Evolutionary conservation across 2,888 invertebrate species (phyloP).

Genomic region (Spilarctia lutea): DNA sequence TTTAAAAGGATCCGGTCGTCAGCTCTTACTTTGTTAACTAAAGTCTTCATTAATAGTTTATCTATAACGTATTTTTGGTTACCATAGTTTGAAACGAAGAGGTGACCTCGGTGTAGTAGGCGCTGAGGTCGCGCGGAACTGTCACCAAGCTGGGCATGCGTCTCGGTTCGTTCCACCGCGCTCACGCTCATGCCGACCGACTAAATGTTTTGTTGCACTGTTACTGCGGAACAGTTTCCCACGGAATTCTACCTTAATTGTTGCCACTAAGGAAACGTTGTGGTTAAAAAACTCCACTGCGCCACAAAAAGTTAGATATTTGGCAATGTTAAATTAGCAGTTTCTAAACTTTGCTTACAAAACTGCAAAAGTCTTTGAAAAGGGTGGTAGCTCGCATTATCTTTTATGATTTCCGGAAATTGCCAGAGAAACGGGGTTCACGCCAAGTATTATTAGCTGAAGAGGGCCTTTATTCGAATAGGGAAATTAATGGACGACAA

Average conservation of each 20-base stretch:
- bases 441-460: conserved; percentile 55
- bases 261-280: conserved; percentile 37
- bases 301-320: conserved; percentile 35
- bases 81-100: conserved; percentile 54
- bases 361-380: conserved; percentile 19
- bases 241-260: conserved; percentile 51
- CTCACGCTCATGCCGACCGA: conserved; percentile 61
- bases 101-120: conserved; percentile 75
- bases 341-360: conserved; percentile 28
- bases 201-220: conserved; percentile 50
- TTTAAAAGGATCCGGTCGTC: not conserved
- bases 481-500: conserved; percentile 42
- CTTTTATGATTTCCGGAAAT: conserved; percentile 62
- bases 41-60: not conserved
- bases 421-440: conserved; percentile 62
- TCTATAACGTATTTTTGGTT: conserved; percentile 50
- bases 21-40: not conserved
- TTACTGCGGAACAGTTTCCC: conserved; percentile 56
- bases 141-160: conserved; percentile 76
- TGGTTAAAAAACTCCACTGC: conserved; percentile 37
- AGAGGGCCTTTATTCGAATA: conserved; percentile 26
- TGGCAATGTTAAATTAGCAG: conserved; percentile 31
- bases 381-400: conserved; percentile 23
- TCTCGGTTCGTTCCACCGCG: conserved; percentile 76
- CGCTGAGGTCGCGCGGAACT: conserved; percentile 68